A percentile compares a stretch with the other conserved stretches of the same genome.
phyloP scores from a whole-genome alignment of 2,113 vertebrate species.

The Amazona vittata region DNA sequence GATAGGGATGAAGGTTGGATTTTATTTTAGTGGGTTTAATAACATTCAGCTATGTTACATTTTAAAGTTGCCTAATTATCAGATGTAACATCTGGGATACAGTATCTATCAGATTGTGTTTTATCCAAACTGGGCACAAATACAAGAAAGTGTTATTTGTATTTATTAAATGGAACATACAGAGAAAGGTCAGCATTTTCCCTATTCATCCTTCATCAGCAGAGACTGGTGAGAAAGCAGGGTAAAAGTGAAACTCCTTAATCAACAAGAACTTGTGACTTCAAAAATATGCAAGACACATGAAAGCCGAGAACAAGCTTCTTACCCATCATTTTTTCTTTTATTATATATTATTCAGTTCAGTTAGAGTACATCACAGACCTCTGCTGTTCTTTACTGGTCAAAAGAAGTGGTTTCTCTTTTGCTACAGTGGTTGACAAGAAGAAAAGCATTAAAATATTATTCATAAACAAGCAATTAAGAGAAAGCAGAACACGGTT shows the following conservation, averaged over 20 bases:
- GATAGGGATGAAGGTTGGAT: conserved; percentile 33
- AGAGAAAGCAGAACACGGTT: neutral
- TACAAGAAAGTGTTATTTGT: conserved; percentile 56
- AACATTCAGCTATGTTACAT: conserved; percentile 30
- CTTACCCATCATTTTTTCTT: neutral
- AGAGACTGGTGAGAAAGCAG: conserved; percentile 4
- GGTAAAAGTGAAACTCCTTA: conserved; percentile 3
- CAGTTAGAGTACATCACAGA: neutral
- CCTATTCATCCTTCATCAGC: conserved; percentile 15
- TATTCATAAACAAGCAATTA: neutral
- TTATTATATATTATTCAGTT: neutral
- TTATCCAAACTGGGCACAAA: conserved; percentile 43
- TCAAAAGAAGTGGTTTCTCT: neutral
- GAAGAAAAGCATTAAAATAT: neutral
- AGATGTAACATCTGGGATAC: conserved; percentile 53
- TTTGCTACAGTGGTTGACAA: neutral
- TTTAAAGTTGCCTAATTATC: conserved; percentile 66
- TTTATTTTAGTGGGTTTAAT: conserved; percentile 55
- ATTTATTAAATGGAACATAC: conserved; percentile 46
- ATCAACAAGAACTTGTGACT: neutral
- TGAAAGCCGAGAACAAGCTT: neutral
- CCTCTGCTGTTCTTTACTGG: neutral
- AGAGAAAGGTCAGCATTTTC: conserved; percentile 55
- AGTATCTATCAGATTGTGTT: conserved; percentile 32
- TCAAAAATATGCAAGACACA: neutral